Conservation (phyloP, 2,113 vertebrate species). For the Rhea americana region DNA sequence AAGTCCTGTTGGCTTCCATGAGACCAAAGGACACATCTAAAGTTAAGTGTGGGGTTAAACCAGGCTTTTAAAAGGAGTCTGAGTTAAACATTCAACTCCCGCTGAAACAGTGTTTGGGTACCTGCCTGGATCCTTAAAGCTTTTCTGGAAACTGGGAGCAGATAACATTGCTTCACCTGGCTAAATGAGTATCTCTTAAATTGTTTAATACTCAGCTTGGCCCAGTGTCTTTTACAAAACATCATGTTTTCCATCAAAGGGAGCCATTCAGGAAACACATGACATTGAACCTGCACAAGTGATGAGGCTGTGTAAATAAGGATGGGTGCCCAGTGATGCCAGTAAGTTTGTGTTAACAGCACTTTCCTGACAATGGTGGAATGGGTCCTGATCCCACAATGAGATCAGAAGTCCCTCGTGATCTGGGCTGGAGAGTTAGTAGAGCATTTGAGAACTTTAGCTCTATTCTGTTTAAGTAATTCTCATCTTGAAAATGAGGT, state of each 20-base stretch:
- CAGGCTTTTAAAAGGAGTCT: neutral
- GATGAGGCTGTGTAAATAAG: neutral
- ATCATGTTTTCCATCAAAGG: constrained; percentile 1
- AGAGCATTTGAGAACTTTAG: neutral
- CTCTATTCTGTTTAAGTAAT: neutral
- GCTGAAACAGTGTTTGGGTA: neutral
- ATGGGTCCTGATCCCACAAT: neutral
- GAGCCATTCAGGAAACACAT: neutral
- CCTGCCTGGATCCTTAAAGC: neutral
- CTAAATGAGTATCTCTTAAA: neutral
- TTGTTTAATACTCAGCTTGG: neutral
- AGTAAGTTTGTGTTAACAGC: neutral
- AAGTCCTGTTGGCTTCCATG: neutral
- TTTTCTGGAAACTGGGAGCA: neutral
- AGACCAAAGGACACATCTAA: neutral
- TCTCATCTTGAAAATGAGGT: neutral
- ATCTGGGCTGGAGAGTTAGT: neutral
- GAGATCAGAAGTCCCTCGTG: neutral
- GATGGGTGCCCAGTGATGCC: neutral
- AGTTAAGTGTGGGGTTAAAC: neutral
- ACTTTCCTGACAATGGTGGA: neutral
- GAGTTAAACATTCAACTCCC: neutral
- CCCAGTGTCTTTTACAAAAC: neutral
- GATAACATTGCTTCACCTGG: neutral
- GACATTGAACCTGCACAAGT: neutral